A percentile compares a stretch with the other conserved stretches of the same genome.
These are phyloP conservation scores for Sylvia borin DNA, from an alignment of 2,797 vertebrate species.

Conservation along the genomic window DNA sequence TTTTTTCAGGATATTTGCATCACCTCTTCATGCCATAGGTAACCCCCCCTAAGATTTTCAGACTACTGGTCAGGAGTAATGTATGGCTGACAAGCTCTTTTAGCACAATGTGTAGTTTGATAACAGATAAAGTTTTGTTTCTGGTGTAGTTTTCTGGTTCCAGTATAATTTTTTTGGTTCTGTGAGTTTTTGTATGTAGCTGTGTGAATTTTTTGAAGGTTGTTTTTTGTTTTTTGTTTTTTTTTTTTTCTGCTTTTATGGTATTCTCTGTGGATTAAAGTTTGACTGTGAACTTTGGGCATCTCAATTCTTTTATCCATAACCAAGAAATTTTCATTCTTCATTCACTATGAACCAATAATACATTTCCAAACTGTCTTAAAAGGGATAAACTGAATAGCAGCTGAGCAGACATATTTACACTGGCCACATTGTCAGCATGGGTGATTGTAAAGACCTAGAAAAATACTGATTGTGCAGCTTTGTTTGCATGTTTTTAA, in stretches of 20 bases:
- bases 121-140: neutral
- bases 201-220: neutral
- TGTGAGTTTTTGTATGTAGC: neutral
- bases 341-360: neutral
- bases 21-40: neutral
- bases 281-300: neutral
- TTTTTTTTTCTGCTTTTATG: neutral
- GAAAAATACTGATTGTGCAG: neutral
- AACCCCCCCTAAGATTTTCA: rapidly evolving
- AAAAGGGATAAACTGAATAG: neutral
- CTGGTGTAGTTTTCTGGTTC: neutral
- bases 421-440: neutral
- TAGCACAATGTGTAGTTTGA: neutral
- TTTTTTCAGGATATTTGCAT: neutral
- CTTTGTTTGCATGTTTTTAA: neutral
- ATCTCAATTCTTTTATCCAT: neutral
- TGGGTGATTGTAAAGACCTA: neutral
- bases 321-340: neutral
- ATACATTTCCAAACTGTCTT: neutral
- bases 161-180: neutral
- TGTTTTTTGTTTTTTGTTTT: neutral
- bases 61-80: neutral
- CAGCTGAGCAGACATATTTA: neutral
- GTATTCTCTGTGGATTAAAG: neutral
- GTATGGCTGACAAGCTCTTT: neutral